Base-by-base conservation (phyloP, 2,113 vertebrate species). In the Amphiprion ocellaris region DNA sequence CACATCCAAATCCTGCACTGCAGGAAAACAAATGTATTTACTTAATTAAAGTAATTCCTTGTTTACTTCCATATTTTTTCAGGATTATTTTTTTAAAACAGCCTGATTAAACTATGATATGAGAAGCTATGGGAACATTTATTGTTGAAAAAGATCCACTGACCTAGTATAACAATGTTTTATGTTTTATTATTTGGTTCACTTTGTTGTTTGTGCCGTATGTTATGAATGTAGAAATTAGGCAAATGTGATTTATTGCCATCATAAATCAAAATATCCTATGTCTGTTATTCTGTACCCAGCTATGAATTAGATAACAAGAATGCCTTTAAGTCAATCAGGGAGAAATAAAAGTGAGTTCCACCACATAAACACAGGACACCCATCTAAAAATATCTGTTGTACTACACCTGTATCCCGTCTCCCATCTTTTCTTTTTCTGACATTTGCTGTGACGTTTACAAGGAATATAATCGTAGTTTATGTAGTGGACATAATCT, bases 401-500 rank as follows among this genome's bases (percentile, higher is more conserved):
- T 37, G 33, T 37, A 2, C 30, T 33, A 5, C 5, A 33, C 33
- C 33, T 37, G 6, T 37, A 10, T 37, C 33, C 6, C 9, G 33
- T 33, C 54, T 26, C 9, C 77, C 50, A 44, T 44, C 10, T 33
- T 44, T 61, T 24, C 33, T 60, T 28, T 50, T 50, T 24, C 47
- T 15, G 44, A 23, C 52, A 28, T 47, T 64, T 47, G 4, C 21
- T 71, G 23, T 82, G 73, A 80, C 53, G 10, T 83, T 67, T 8
- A 9, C 44, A 39, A 39, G 21, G 60, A 53, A 66, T 47, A 52
- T 72, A 82, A 79, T 70, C 67, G 39, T 55, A 81, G 74, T 90
- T 86, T 89, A 83, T 39, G 52, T 49, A 70, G 71, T 41, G 26
- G 55, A 81, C 69, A 65, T 84, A 90, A 91, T 84, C 85, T 77